A percentile compares a stretch with the other conserved stretches of the same genome.
Evolutionary conservation across 2,888 invertebrate genomes (phyloP).

Genomic region (Cancer borealis): DNA sequence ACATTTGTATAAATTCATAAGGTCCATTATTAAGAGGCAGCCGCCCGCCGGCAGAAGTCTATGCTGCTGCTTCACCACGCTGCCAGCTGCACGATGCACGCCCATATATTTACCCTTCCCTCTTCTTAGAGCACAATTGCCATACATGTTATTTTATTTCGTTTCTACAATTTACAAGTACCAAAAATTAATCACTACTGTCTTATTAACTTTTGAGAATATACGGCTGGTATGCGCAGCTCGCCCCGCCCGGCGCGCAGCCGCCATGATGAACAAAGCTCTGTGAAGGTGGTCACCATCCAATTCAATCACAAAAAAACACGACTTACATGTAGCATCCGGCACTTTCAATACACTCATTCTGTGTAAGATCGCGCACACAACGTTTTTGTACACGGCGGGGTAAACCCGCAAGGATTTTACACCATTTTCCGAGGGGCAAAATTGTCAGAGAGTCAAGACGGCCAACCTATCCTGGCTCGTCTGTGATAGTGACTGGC

Average conservation of each 20-base stretch:
- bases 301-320: slow-evolving; percentile 70
- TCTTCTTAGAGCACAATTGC: background rate
- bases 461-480: slow-evolving; percentile 46
- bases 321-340: slow-evolving; percentile 71
- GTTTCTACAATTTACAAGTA: background rate
- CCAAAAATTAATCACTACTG: background rate
- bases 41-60: background rate
- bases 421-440: slow-evolving; percentile 64
- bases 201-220: background rate
- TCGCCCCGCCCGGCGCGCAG: slow-evolving; percentile 61
- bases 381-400: slow-evolving; percentile 73
- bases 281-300: background rate
- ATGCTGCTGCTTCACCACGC: background rate
- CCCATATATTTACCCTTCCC: background rate
- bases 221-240: background rate
- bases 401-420: slow-evolving; percentile 71
- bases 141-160: background rate
- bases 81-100: background rate
- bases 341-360: slow-evolving; percentile 67
- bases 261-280: slow-evolving; percentile 74
- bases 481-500: slow-evolving; percentile 57
- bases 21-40: background rate
- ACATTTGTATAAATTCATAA: background rate
- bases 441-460: slow-evolving; percentile 44
- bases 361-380: slow-evolving; percentile 54